phyloP scores from a whole-genome alignment of 2,113 vertebrate genomes.

The Anseranas semipalmata region DNA sequence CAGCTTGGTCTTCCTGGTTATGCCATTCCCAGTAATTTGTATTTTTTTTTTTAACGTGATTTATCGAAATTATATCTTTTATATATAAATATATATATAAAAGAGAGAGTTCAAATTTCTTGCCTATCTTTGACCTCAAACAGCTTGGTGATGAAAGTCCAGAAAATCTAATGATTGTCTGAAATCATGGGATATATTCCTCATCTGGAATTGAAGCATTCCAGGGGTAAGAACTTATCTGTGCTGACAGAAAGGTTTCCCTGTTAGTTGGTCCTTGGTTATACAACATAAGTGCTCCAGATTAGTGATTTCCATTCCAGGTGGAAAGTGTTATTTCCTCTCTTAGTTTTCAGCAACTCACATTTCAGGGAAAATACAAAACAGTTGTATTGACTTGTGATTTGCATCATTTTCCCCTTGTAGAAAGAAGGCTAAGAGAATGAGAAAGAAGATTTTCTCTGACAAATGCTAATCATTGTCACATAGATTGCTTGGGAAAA shows the following conservation, averaged over 20 bases:
- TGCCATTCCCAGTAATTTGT: background rate
- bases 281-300: background rate
- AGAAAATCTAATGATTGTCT: background rate
- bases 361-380: background rate
- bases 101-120: background rate
- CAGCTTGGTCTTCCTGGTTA: background rate
- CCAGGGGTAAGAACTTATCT: background rate
- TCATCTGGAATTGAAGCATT: background rate
- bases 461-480: background rate
- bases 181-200: background rate
- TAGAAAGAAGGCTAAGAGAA: background rate
- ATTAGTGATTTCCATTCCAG: background rate
- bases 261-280: background rate
- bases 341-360: background rate
- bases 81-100: too few relatives aligned
- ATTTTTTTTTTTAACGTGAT: background rate
- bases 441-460: background rate
- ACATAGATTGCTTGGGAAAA: background rate
- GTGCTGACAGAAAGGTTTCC: background rate
- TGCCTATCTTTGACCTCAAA: background rate
- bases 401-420: background rate
- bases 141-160: background rate
- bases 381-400: background rate
- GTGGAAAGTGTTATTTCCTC: background rate
- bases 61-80: background rate